Evolutionary conservation across 2,888 invertebrate species (phyloP), one percentile per base, ranked within the genome.

Genomic region (Dorcus hopei): DNA sequence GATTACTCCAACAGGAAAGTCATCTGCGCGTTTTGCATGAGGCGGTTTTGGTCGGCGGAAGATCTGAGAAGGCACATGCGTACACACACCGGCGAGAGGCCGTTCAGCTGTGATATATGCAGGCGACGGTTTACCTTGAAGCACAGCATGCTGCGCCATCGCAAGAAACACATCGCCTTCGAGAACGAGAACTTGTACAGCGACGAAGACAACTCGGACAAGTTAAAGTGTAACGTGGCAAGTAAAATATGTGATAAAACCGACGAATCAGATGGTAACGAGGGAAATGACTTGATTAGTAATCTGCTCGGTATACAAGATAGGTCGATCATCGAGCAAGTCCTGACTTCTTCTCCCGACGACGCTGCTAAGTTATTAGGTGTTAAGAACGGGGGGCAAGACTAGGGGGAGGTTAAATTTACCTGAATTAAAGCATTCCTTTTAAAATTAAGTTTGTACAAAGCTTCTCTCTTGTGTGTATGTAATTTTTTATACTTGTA

Each of bases 21-120:
- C 5, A 90, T 93, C 57, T 94, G 96, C 76, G 94, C 95, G 0
- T 93, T 96, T 73, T 97, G 96, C 77, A 85, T 95, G 74, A 89
- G 95, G 61, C 87, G 95, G 49, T 96, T 96, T 80, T 95, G 95
- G 95, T 95, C 95, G 0, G 92, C 95, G 0, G 95, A 96, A 75
- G 96, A 97, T 77, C 81, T 96, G 4, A 84, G 95, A 0, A 86
- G 95, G 0, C 97, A 97, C 78, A 95, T 96, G 93, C 82, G 95
- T 16, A 95, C 95, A 0, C 96, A 97, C 76, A 92, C 93, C 0
- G 95, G 95, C 0, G 95, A 95, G 74, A 81, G 95, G 1, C 95
- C 95, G 0, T 96, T 95, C 76, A 91, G 91, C 59, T 96, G 95
- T 74, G 93, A 94, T 76, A 87, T 94, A 45, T 96, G 96, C 77